Percentiles rank a stretch among this genome's conserved stretches.
phyloP scores from a whole-genome alignment of 2,113 vertebrate genomes.

The Columba janthina region DNA sequence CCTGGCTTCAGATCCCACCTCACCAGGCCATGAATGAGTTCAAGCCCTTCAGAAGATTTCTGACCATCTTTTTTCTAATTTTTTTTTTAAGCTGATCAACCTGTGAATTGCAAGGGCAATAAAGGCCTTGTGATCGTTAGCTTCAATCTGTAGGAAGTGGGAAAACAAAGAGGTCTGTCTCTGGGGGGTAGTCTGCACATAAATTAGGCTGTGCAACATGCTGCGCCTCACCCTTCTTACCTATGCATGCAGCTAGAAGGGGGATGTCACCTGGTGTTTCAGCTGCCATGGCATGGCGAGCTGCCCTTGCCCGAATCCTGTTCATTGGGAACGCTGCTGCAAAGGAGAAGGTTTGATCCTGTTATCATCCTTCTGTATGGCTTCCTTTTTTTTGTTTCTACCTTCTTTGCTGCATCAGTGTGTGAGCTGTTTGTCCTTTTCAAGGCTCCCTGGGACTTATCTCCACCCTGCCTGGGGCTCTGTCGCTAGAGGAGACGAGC shows the following conservation, averaged over 20 bases:
- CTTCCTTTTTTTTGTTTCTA: neutral
- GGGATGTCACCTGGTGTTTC: neutral
- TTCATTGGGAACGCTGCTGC: neutral
- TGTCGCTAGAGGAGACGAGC: neutral
- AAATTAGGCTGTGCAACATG: neutral
- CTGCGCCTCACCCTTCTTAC: neutral
- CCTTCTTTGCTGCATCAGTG: neutral
- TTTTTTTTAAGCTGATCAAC: neutral
- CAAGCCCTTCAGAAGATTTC: neutral
- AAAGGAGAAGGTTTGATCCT: neutral
- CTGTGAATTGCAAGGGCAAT: neutral
- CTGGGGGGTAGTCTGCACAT: neutral
- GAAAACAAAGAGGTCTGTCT: neutral
- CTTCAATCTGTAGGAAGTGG: neutral
- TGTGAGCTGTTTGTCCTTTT: neutral
- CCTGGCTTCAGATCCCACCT: neutral
- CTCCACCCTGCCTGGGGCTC: neutral
- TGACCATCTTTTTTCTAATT: neutral
- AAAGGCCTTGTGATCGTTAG: neutral
- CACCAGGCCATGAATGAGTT: neutral
- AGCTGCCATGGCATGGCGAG: neutral
- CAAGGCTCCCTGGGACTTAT: neutral
- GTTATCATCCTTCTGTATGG: neutral
- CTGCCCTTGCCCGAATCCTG: neutral
- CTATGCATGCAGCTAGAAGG: accelerated